Conservation (phyloP, 1,140 invertebrate genomes). For the Bombus balteatus region DNA sequence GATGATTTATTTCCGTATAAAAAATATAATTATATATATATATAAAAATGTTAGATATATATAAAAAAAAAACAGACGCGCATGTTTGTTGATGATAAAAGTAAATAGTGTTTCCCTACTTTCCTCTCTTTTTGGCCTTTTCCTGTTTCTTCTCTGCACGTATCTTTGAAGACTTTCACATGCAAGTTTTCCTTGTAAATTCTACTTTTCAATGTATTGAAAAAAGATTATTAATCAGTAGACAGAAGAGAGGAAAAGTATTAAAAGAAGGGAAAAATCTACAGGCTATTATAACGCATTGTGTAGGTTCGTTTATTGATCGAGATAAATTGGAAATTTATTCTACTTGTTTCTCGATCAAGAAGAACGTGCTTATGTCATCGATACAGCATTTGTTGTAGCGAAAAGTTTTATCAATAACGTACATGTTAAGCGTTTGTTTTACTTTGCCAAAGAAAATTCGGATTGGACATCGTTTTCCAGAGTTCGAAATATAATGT, state of each 20-base stretch:
- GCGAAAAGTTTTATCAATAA: conserved; percentile 51
- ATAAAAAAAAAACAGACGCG: conserved; percentile 48
- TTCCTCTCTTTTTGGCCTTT: conserved; percentile 65
- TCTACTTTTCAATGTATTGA: conserved; percentile 3
- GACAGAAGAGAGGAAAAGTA: conserved; percentile 48
- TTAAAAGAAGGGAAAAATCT: conserved; percentile 31
- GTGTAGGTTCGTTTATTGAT: conserved; percentile 45
- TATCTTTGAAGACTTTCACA: conserved; percentile 9
- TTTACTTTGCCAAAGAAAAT: conserved; percentile 57
- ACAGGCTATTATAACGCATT: conserved; percentile 17
- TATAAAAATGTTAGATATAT: background rate
- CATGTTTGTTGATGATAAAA: conserved; percentile 62
- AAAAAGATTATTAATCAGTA: background rate
- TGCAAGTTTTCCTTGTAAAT: conserved; percentile 52
- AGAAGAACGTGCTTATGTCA: conserved; percentile 41
- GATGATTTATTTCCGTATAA: conserved; percentile 63
- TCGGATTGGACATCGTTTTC: conserved; percentile 52
- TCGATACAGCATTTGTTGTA: conserved; percentile 43
- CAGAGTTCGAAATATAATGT: background rate
- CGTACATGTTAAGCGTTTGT: conserved; percentile 54
- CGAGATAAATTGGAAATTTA: conserved; percentile 49
- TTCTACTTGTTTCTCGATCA: conserved; percentile 43
- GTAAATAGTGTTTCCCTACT: conserved; percentile 58
- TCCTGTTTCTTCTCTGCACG: conserved; percentile 44
- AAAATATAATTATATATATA: conserved; percentile 26